Percentiles rank a stretch among this genome's conserved stretches.
Evolutionary conservation across 2,888 invertebrate genomes (phyloP).

Genomic region (Ormyrus pomaceus): DNA sequence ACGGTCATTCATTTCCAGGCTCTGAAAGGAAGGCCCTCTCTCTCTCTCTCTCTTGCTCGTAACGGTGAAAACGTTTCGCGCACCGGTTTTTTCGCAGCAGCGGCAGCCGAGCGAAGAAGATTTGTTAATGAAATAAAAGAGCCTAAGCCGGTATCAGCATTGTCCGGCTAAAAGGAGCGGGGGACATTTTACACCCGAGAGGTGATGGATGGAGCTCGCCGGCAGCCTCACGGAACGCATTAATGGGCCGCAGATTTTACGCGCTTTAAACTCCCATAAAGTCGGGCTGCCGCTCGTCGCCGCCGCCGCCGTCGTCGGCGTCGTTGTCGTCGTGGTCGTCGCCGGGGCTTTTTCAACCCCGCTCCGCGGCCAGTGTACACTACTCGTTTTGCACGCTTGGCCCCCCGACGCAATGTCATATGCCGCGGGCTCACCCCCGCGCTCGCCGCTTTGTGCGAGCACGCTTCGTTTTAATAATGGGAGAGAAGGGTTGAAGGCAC

Average conservation of each 20-base stretch:
- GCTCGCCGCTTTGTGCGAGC: background rate
- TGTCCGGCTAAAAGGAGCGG: background rate
- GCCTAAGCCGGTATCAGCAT: too few species aligned
- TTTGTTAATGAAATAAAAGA: too few species aligned
- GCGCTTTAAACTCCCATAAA: slow-evolving; percentile 70
- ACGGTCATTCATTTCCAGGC: slow-evolving; percentile 52
- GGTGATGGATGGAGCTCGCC: slow-evolving; percentile 70
- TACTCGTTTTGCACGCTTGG: background rate
- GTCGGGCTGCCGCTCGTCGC: slow-evolving; percentile 52
- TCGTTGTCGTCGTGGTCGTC: background rate
- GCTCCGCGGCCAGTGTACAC: too few species aligned
- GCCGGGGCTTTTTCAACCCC: background rate
- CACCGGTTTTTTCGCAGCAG: too few species aligned
- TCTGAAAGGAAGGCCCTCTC: slow-evolving; percentile 37
- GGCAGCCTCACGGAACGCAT: slow-evolving; percentile 61
- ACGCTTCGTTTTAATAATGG: slow-evolving; percentile 6
- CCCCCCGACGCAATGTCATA: slow-evolving; percentile 1
- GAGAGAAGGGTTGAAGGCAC: background rate
- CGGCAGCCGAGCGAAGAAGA: too few species aligned
- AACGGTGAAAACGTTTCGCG: slow-evolving; percentile 51
- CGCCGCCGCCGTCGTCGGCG: background rate
- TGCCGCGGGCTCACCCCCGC: background rate
- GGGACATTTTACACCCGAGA: slow-evolving; percentile 58
- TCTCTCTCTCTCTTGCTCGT: background rate
- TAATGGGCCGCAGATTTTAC: slow-evolving; percentile 73